Evolutionary conservation across 2,113 vertebrate genomes (phyloP).

Genomic region (Platysternon megacephalum): DNA sequence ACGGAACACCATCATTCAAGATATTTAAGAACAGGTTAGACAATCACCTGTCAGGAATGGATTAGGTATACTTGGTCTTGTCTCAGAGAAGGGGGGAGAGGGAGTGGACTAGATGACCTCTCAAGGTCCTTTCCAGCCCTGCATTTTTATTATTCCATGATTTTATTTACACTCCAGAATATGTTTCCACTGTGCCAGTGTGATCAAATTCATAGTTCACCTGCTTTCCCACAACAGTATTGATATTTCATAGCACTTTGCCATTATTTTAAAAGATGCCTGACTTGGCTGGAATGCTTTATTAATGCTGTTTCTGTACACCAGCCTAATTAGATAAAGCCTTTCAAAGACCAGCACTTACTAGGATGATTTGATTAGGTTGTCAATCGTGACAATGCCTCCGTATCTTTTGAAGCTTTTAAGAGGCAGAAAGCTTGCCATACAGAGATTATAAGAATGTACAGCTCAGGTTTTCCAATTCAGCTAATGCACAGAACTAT

Average conservation of each 20-base stretch:
- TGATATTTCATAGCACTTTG: not conserved
- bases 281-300: not conserved
- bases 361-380: not conserved
- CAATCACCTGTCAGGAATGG: not conserved
- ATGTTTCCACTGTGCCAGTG: not conserved
- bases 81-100: not conserved
- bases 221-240: not conserved
- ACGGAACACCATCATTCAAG: not conserved
- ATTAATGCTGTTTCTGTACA: not conserved
- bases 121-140: not conserved
- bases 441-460: not conserved
- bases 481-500: not conserved
- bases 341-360: not conserved
- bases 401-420: not conserved
- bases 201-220: not conserved
- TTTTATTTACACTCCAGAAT: not conserved
- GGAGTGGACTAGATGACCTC: not conserved
- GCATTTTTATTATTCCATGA: not conserved
- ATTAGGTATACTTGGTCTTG: not conserved
- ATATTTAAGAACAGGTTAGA: not conserved
- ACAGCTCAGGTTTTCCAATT: not conserved
- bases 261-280: not conserved
- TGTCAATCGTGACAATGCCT: not conserved
- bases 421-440: not conserved
- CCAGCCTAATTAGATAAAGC: not conserved